Evolutionary conservation across 2,888 invertebrate genomes (phyloP).

Genomic region (Dolichomitus sp.): DNA sequence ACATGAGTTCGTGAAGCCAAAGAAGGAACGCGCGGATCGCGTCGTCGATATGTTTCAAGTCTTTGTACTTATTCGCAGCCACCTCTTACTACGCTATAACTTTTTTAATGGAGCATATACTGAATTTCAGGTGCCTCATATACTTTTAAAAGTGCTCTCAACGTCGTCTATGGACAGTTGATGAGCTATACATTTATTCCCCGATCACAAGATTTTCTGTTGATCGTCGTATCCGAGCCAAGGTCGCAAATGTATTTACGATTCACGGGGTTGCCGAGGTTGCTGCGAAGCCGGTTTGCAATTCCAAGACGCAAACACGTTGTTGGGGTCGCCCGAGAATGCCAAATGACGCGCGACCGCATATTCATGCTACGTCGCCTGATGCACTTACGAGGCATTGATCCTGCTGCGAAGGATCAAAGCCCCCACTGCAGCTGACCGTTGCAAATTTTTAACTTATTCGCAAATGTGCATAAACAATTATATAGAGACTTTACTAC

Average conservation of each 20-base stretch:
- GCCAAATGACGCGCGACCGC: slow-evolving; percentile 51
- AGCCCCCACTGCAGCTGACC: slow-evolving; percentile 2
- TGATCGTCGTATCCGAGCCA: slow-evolving; percentile 45
- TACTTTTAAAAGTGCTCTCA: not conserved
- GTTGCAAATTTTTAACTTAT: not conserved
- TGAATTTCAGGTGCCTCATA: not conserved
- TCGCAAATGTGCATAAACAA: not conserved
- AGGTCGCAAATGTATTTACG: slow-evolving; percentile 49
- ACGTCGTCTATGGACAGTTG: not conserved
- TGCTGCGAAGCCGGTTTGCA: slow-evolving; percentile 59
- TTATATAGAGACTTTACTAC: not conserved
- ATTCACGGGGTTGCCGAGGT: slow-evolving; percentile 58
- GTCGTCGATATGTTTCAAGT: not conserved
- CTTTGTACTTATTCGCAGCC: not conserved
- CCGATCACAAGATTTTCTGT: slow-evolving; percentile 32
- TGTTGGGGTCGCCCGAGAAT: slow-evolving; percentile 52
- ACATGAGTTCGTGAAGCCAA: slow-evolving; percentile 14
- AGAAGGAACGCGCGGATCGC: slow-evolving; percentile 4
- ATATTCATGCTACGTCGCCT: no score
- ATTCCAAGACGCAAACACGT: slow-evolving; percentile 58
- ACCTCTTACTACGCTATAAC: not conserved
- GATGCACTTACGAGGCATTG: slow-evolving; percentile 43
- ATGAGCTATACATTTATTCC: slow-evolving; percentile 10
- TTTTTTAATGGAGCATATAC: not conserved
- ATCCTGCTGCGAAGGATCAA: slow-evolving; percentile 42